Evolutionary conservation across 2,113 vertebrate species (phyloP).

Genomic region (Pseudolaguvia tuberculata): DNA sequence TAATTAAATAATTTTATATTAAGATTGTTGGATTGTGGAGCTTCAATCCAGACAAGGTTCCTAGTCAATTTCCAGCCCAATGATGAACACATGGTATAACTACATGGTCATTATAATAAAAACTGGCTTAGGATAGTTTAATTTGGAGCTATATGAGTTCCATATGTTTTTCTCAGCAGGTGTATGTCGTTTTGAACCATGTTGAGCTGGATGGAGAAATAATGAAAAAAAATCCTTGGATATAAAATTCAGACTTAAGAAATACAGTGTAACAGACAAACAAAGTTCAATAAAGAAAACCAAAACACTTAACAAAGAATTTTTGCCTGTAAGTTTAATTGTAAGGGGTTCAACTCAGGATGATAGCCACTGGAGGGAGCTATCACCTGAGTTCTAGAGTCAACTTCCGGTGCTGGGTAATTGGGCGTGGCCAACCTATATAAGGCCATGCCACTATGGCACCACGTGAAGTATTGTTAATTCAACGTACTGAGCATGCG

Average conservation of each 20-base stretch:
- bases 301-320: neutral
- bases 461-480: too few species aligned
- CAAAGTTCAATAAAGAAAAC: neutral
- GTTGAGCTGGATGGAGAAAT: neutral
- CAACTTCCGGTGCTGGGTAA: too few species aligned
- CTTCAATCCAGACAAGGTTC: neutral
- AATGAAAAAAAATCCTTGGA: neutral
- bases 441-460: too few species aligned
- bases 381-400: too few species aligned
- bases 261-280: neutral
- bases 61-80: neutral
- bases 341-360: too few species aligned
- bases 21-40: too few species aligned
- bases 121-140: neutral
- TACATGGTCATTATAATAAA: neutral
- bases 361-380: too few species aligned
- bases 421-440: too few species aligned
- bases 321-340: too few species aligned
- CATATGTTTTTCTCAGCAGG: neutral
- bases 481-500: too few species aligned
- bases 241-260: neutral
- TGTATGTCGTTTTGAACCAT: neutral
- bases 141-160: neutral
- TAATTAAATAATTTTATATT: too few species aligned
- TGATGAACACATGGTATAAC: neutral